A percentile compares a stretch with the other conserved stretches of the same genome.
Evolutionary conservation across 2,888 invertebrate genomes (phyloP).

Genomic region (Lithosia quadra): DNA sequence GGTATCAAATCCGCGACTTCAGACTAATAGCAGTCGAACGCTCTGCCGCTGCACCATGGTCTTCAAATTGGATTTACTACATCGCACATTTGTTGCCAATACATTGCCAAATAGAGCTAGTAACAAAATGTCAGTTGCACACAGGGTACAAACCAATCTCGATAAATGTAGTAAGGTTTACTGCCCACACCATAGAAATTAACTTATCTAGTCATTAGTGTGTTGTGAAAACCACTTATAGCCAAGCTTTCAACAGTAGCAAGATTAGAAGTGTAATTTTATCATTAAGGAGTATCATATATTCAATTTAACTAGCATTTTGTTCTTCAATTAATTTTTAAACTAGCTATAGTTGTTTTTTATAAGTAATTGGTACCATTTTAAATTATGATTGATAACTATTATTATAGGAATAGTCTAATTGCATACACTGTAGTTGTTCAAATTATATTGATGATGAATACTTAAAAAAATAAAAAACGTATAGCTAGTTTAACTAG

Average conservation of each 20-base stretch:
- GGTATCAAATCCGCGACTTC: too few species aligned
- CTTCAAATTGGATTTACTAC: too few species aligned
- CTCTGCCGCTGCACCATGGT: too few species aligned
- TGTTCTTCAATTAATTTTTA: neutral
- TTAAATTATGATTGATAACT: slow-evolving; percentile 4
- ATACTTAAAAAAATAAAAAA: neutral
- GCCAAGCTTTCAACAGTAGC: slow-evolving; percentile 1
- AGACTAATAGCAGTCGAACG: too few species aligned
- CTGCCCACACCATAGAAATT: neutral
- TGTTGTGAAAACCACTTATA: neutral
- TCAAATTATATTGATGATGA: neutral
- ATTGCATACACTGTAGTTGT: neutral
- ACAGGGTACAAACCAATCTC: neutral
- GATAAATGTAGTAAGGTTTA: neutral
- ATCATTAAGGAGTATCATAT: neutral
- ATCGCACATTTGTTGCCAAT: too few species aligned
- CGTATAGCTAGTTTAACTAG: neutral
- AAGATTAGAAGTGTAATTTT: neutral
- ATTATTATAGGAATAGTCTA: neutral
- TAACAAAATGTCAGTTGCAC: neutral
- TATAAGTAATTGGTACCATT: neutral
- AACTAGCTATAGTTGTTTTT: neutral
- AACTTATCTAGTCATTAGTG: slow-evolving; percentile 4
- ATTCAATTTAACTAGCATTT: neutral
- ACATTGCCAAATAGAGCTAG: neutral